Conservation (phyloP, 2,113 vertebrate species). For the Ibidorhyncha struthersii region DNA sequence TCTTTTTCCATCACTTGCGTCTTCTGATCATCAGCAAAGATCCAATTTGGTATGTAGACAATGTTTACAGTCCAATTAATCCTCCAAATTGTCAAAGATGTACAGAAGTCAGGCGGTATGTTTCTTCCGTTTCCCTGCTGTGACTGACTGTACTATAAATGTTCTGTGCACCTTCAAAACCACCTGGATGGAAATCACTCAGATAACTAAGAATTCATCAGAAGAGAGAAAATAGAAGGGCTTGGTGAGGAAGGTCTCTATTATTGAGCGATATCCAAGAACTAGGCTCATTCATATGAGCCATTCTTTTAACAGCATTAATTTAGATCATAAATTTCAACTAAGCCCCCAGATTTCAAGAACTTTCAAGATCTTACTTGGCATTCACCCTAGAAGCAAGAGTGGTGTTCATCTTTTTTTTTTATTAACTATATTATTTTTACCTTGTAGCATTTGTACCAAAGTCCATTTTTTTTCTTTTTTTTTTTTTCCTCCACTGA, state of each 20-base stretch:
- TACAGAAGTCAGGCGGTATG: background rate
- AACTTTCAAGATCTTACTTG: background rate
- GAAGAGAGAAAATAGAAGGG: background rate
- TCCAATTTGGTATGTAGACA: background rate
- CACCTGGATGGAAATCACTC: background rate
- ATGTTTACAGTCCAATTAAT: background rate
- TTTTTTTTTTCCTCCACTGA: background rate
- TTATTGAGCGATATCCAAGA: background rate
- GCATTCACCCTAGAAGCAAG: background rate
- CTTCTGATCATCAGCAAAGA: background rate
- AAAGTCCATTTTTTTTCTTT: background rate
- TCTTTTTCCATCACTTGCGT: background rate
- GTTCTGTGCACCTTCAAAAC: background rate
- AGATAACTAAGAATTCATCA: background rate
- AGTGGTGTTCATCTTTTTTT: background rate
- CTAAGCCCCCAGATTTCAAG: background rate
- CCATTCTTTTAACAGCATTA: background rate
- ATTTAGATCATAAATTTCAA: background rate
- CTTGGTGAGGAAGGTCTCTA: background rate
- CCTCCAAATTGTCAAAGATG: background rate
- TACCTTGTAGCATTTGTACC: slow-evolving; percentile 13
- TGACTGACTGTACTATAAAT: background rate
- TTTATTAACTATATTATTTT: background rate
- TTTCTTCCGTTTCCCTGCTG: background rate
- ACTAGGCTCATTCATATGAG: background rate